These are phyloP conservation scores for Cyrtodaria siliqua DNA, from an alignment of 2,888 invertebrate species.

Conservation along the genomic window DNA sequence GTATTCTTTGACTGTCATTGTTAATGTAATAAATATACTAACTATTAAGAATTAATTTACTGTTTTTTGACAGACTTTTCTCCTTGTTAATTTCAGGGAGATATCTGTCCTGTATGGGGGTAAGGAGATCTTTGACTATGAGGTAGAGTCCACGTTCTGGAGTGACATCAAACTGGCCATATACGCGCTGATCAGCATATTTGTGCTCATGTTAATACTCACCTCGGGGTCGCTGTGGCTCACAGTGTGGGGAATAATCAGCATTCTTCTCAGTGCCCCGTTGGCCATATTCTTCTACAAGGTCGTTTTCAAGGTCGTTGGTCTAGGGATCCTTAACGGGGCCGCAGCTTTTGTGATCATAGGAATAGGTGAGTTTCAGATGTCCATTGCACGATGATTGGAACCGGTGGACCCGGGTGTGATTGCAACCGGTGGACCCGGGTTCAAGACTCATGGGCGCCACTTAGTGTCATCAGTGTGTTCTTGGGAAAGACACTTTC, in stretches of 20 bases:
- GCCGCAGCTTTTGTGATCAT: constrained; percentile 84
- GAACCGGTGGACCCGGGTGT: no score
- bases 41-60: no score
- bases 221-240: constrained; percentile 82
- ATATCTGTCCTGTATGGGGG: constrained; percentile 83
- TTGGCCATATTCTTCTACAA: constrained; percentile 82
- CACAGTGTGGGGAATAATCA: constrained; percentile 77
- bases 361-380: constrained; percentile 84
- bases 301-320: constrained; percentile 75
- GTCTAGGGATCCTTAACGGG: constrained; percentile 82
- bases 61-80: no score
- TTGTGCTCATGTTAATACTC: constrained; percentile 79
- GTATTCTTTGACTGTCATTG: no score
- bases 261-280: constrained; percentile 81
- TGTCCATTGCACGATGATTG: no score
- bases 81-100: constrained; percentile 70
- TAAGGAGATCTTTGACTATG: constrained; percentile 83
- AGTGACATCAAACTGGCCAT: constrained; percentile 79
- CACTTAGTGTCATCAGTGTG: no score
- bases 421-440: no score
- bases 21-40: no score
- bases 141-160: constrained; percentile 82
- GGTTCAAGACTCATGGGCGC: no score
- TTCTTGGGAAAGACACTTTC: no score
- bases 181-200: constrained; percentile 74